A percentile compares a stretch with the other conserved stretches of the same genome.
Conservation (phyloP, 30 jellyfish, hydroid and myxozoan genomes). For the Aurelia sp. region DNA sequence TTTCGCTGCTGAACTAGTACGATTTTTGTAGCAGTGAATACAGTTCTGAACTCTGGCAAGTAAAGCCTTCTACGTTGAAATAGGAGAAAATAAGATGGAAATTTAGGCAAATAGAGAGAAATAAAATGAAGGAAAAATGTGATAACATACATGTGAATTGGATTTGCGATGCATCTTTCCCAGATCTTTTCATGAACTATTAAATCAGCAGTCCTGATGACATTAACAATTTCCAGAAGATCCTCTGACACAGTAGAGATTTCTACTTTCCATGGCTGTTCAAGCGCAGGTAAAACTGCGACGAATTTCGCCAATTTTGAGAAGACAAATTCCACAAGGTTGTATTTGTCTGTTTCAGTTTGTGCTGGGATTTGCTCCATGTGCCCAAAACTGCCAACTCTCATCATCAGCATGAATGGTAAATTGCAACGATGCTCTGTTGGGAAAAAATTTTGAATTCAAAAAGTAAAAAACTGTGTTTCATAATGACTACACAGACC, state of each 20-base stretch:
- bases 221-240: slow-evolving; percentile 19
- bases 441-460: no score
- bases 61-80: no score
- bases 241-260: slow-evolving; percentile 26
- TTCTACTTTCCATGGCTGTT: not conserved
- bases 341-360: slow-evolving; percentile 15
- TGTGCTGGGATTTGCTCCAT: slow-evolving; percentile 30
- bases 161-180: slow-evolving; percentile 31
- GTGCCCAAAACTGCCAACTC: slow-evolving; percentile 58
- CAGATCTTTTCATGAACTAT: slow-evolving; percentile 34
- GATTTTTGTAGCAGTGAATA: no score
- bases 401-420: slow-evolving; percentile 16
- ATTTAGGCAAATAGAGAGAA: no score
- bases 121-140: no score
- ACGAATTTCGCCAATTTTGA: slow-evolving; percentile 2
- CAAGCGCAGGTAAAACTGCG: slow-evolving; percentile 41
- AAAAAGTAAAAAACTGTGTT: no score
- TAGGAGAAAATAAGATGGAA: no score
- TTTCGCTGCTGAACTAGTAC: no score
- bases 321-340: slow-evolving; percentile 17
- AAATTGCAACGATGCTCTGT: no score
- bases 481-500: no score
- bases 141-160: slow-evolving; percentile 25
- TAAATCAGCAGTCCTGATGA: slow-evolving; percentile 33
- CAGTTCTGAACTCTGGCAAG: no score